phyloP scores from a whole-genome alignment of 2,888 invertebrate genomes.

The Stenotaenia linearis region DNA sequence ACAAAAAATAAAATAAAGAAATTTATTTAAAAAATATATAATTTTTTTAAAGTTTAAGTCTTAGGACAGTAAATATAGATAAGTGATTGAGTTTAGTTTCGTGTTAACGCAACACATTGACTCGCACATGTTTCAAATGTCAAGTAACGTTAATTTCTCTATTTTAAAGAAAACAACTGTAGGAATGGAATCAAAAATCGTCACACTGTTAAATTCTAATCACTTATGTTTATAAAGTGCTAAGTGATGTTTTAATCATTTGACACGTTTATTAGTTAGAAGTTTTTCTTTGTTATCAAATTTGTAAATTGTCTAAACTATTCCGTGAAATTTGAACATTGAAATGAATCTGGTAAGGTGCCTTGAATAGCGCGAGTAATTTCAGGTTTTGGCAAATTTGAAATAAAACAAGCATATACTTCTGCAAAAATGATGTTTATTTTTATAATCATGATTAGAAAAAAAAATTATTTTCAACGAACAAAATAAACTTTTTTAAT shows the following conservation, averaged over 20 bases:
- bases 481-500: not conserved
- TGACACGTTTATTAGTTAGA: not conserved
- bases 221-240: not conserved
- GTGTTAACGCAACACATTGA: no score
- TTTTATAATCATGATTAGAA: slow-evolving; percentile 1
- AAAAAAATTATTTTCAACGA: not conserved
- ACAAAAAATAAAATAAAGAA: not conserved
- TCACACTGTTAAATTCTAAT: no score
- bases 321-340: no score
- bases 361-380: not conserved
- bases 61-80: not conserved
- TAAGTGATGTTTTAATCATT: not conserved
- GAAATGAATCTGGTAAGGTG: not conserved
- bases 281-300: not conserved
- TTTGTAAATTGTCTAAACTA: not conserved
- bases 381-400: not conserved
- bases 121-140: not conserved
- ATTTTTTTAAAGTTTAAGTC: not conserved
- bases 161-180: no score
- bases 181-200: not conserved
- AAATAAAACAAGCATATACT: not conserved
- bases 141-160: no score
- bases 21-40: not conserved
- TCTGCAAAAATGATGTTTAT: not conserved
- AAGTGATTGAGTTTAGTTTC: not conserved